Conservation (phyloP, 2,113 vertebrate species). For the Saguinus imperator region DNA sequence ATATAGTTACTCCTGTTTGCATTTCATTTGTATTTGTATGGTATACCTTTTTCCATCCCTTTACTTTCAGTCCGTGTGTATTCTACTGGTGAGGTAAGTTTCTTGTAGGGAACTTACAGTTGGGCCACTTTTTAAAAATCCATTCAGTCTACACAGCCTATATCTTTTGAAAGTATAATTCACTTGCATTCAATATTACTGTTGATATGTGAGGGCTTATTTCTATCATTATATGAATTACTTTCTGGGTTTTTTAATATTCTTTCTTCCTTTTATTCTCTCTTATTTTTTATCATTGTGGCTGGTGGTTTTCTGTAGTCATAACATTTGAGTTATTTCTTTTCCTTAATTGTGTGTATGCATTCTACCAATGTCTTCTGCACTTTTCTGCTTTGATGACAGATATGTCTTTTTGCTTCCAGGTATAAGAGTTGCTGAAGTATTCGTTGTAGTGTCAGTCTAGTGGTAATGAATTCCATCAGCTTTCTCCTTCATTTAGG, state of each 20-base stretch:
- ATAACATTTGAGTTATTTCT: background rate
- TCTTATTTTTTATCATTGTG: background rate
- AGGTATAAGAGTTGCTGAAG: background rate
- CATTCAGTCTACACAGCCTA: no score
- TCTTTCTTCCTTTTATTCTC: background rate
- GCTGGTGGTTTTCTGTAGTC: background rate
- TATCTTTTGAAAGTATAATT: background rate
- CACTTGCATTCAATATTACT: background rate
- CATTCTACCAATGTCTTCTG: background rate
- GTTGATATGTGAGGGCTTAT: background rate
- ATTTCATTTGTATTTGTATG: background rate
- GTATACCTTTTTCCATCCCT: background rate
- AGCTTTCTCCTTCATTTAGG: background rate
- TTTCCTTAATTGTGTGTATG: background rate
- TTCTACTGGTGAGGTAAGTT: background rate
- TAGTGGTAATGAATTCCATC: background rate
- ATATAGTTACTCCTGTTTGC: background rate
- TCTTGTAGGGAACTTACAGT: background rate
- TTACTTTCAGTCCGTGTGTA: background rate
- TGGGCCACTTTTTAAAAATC: background rate
- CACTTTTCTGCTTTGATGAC: background rate
- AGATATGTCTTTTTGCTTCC: background rate
- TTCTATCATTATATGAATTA: background rate
- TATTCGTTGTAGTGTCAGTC: background rate
- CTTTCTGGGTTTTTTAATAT: background rate